Conservation (phyloP, 2,888 invertebrate species). For the Drosophila mimetica region DNA sequence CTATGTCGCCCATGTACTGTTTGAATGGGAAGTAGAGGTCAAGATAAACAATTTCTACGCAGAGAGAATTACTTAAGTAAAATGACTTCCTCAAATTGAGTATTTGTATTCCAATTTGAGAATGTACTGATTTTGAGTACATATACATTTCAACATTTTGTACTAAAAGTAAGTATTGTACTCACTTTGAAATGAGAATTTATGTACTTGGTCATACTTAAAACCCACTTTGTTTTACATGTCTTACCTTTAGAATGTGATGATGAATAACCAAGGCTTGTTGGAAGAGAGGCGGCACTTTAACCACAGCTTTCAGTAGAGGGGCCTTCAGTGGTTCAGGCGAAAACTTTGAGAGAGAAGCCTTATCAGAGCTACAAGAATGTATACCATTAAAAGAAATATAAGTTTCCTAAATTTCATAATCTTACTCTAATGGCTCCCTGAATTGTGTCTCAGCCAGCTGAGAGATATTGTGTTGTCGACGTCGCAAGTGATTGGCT, state of each 20-base stretch:
- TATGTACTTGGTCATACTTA: no score
- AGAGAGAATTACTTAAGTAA: no score
- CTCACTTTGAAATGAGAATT: no score
- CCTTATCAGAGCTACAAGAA: slow-evolving; percentile 58
- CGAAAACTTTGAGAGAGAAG: slow-evolving; percentile 92
- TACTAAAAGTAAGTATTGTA: no score
- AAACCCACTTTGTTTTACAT: no score
- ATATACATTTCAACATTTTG: no score
- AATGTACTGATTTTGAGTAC: no score
- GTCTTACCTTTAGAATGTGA: slow-evolving; percentile 89
- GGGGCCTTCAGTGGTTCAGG: slow-evolving; percentile 93
- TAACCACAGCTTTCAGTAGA: slow-evolving; percentile 90
- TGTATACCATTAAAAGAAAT: no score
- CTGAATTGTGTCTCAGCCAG: slow-evolving; percentile 94
- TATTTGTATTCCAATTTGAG: no score
- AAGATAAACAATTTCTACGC: no score
- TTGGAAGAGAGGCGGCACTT: slow-evolving; percentile 89
- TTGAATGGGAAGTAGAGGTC: background rate
- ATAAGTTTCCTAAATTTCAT: background rate
- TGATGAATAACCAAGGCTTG: slow-evolving; percentile 90
- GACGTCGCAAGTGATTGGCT: slow-evolving; percentile 66
- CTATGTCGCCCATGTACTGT: slow-evolving; percentile 94
- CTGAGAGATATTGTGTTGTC: slow-evolving; percentile 92
- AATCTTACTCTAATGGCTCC: slow-evolving; percentile 57
- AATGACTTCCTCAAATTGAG: no score